Conservation (phyloP, 2,888 invertebrate species). For the Eledone cirrhosa region DNA sequence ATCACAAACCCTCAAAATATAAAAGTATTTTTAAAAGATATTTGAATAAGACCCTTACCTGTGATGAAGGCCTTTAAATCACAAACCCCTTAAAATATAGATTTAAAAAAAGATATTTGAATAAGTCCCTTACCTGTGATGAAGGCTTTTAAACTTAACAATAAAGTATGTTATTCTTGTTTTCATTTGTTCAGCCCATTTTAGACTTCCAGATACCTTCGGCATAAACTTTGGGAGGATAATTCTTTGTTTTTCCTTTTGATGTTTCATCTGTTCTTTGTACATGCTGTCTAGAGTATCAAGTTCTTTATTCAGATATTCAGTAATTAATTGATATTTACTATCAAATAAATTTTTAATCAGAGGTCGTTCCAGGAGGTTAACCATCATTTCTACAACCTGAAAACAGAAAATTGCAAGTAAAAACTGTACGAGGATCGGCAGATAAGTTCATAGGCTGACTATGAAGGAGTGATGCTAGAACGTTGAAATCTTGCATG, state of each 20-base stretch:
- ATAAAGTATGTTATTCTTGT: slow-evolving; percentile 68
- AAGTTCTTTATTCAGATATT: slow-evolving; percentile 71
- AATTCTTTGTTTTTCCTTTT: slow-evolving; percentile 46
- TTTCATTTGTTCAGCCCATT: slow-evolving; percentile 82
- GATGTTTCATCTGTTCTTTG: slow-evolving; percentile 59
- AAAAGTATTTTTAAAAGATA: too few relatives aligned
- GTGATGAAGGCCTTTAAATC: too few relatives aligned
- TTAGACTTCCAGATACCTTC: slow-evolving; percentile 84
- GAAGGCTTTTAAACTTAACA: slow-evolving; percentile 81
- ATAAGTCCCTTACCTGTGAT: slow-evolving; percentile 74
- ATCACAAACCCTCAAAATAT: too few relatives aligned
- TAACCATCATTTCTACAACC: slow-evolving; percentile 88
- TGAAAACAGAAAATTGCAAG: slow-evolving; percentile 63
- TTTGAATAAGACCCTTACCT: too few relatives aligned
- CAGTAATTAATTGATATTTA: slow-evolving; percentile 83
- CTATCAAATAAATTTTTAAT: slow-evolving; percentile 88
- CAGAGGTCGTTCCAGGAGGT: slow-evolving; percentile 84
- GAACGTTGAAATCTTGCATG: too few relatives aligned
- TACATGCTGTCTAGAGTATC: slow-evolving; percentile 64
- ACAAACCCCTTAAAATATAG: too few relatives aligned
- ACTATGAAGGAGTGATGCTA: too few relatives aligned
- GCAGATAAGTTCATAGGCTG: too few relatives aligned
- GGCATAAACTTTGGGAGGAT: slow-evolving; percentile 82
- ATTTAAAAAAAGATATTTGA: too few relatives aligned
- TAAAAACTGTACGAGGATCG: too few relatives aligned